Conservation (phyloP, 2,113 vertebrate genomes). For the Sinocyclocheilus maitianheensis region DNA sequence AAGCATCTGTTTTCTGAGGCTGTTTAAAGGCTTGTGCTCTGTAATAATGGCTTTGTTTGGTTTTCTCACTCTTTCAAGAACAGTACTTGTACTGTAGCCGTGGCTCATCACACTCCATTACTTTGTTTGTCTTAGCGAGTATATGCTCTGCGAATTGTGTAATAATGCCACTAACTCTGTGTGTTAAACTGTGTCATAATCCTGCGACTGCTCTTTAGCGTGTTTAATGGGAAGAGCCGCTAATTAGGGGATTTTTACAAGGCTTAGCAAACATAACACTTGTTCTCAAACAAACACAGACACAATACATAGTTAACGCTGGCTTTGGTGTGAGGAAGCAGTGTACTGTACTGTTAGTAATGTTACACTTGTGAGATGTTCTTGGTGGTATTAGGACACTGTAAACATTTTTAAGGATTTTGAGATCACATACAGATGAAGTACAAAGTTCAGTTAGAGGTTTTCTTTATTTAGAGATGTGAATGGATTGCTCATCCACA, state of each 20-base stretch:
- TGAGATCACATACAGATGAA: constrained; percentile 1
- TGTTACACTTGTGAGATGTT: constrained; percentile 26
- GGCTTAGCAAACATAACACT: constrained; percentile 55
- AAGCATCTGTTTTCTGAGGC: neutral
- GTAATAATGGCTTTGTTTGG: constrained; percentile 16
- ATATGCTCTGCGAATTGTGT: constrained; percentile 57
- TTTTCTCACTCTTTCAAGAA: constrained; percentile 17
- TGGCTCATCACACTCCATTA: neutral
- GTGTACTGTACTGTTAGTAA: neutral
- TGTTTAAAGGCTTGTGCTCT: neutral
- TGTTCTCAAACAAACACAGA: constrained; percentile 62
- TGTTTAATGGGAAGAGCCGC: constrained; percentile 75
- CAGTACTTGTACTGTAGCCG: neutral
- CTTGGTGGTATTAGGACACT: constrained; percentile 32
- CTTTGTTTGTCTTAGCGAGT: constrained; percentile 30
- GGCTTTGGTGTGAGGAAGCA: constrained; percentile 54
- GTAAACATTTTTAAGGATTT: neutral
- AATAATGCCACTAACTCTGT: constrained; percentile 58
- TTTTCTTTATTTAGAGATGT: neutral
- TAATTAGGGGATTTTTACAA: constrained; percentile 54
- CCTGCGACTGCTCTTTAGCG: constrained; percentile 61
- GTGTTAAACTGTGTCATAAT: constrained; percentile 45
- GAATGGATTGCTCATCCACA: neutral
- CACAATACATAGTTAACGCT: constrained; percentile 65
- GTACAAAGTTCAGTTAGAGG: neutral